Conservation (phyloP, 2,113 vertebrate species). For the Chlamydotis undulata region DNA sequence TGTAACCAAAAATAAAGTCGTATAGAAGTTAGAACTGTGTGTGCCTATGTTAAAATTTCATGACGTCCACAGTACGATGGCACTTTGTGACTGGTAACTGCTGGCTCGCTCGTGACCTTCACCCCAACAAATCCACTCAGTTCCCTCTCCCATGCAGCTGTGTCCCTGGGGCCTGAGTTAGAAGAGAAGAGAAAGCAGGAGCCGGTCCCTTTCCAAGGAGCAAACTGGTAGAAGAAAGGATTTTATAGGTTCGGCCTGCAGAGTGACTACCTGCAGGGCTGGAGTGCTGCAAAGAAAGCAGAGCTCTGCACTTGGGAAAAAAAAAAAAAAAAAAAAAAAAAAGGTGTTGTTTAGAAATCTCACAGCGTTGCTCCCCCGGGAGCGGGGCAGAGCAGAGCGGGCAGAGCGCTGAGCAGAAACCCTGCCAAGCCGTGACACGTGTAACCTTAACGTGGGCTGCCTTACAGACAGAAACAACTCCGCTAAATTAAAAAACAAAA, state of each 20-base stretch:
- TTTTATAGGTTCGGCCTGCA: background rate
- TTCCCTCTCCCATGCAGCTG: background rate
- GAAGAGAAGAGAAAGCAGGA: background rate
- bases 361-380: fast-evolving
- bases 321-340: background rate
- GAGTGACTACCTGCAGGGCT: background rate
- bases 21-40: background rate
- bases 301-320: background rate
- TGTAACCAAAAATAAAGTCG: background rate
- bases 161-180: background rate
- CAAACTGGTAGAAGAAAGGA: background rate
- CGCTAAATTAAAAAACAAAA: background rate
- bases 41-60: background rate
- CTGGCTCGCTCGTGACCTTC: background rate
- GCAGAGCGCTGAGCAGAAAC: background rate
- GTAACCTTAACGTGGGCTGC: background rate
- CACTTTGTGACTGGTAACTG: background rate
- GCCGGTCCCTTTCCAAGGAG: background rate
- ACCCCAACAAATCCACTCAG: background rate
- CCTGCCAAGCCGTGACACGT: fast-evolving
- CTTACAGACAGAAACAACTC: background rate
- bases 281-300: background rate
- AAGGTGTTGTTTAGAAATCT: background rate
- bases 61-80: background rate
- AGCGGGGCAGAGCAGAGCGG: background rate